Conservation (phyloP, 1,140 invertebrate genomes). For the Drosophila sturtevanti region DNA sequence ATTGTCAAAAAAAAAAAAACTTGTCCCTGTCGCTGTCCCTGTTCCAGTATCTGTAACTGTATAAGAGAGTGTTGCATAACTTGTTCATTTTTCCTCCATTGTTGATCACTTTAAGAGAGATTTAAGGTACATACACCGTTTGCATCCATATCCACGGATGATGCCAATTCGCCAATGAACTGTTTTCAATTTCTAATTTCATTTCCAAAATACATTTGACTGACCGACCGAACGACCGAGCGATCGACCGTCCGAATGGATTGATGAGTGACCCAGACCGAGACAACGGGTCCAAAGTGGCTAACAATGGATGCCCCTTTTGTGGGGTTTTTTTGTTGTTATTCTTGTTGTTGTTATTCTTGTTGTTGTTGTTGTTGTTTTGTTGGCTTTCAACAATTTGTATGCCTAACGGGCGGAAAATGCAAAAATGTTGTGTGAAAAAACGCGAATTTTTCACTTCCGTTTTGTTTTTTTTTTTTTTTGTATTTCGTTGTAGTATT, state of each 20-base stretch:
- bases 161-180: constrained; percentile 78
- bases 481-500: constrained; percentile 14
- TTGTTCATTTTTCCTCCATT: constrained; percentile 7
- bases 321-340: constrained; percentile 30
- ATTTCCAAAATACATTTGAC: constrained; percentile 73
- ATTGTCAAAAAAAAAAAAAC: constrained; percentile 16
- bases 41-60: too few relatives aligned
- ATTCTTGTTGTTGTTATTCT: constrained; percentile 5
- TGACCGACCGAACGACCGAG: constrained; percentile 47
- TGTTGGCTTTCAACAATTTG: constrained; percentile 48
- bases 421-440: constrained; percentile 77
- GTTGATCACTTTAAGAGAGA: constrained; percentile 42
- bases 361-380: not conserved
- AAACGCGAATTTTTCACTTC: constrained; percentile 79
- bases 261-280: constrained; percentile 1
- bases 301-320: constrained; percentile 66
- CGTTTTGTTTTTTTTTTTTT: constrained; percentile 66
- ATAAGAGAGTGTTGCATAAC: not conserved
- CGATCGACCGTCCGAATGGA: constrained; percentile 2
- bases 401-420: constrained; percentile 72
- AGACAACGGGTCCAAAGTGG: constrained; percentile 52
- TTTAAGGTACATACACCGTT: constrained; percentile 68
- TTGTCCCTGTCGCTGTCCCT: too few relatives aligned
- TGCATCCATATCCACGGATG: constrained; percentile 82
- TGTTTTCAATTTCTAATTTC: constrained; percentile 82